Conservation (phyloP, 92 coral and sea anemone genomes). For the Palythoa grandis region DNA sequence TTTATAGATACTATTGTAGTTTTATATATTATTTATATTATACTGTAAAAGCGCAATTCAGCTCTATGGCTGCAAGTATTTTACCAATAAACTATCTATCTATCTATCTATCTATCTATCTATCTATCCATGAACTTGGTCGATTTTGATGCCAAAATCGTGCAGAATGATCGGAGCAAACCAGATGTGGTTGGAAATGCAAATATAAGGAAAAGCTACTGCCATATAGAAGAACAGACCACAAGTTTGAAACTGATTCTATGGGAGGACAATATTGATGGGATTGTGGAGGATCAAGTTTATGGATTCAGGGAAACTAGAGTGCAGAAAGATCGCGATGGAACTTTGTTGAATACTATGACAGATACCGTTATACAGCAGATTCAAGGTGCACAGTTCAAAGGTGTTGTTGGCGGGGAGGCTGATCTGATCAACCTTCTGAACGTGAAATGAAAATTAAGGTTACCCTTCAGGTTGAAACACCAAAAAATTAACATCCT, state of each 20-base stretch:
- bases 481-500: too few relatives aligned
- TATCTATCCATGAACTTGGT: slow-evolving; percentile 41
- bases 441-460: slow-evolving; percentile 20
- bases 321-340: slow-evolving; percentile 42
- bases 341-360: slow-evolving; percentile 20
- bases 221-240: slow-evolving; percentile 40
- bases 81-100: too few relatives aligned
- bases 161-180: slow-evolving; percentile 18
- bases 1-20: too few relatives aligned
- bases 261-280: slow-evolving; percentile 53
- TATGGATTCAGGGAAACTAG: slow-evolving; percentile 38
- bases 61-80: too few relatives aligned
- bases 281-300: slow-evolving; percentile 35
- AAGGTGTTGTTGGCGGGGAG: slow-evolving; percentile 25
- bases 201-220: slow-evolving; percentile 33
- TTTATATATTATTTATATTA: too few relatives aligned
- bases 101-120: too few relatives aligned
- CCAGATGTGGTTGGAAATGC: slow-evolving; percentile 30
- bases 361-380: background rate
- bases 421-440: slow-evolving; percentile 3
- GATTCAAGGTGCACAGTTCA: slow-evolving; percentile 10
- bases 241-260: slow-evolving; percentile 42
- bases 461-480: too few relatives aligned
- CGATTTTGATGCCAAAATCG: slow-evolving; percentile 36
- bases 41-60: too few relatives aligned